Percentiles rank a stretch among this genome's conserved stretches.
phyloP scores from a whole-genome alignment of 2,797 vertebrate species.

The Meda fulgida region DNA sequence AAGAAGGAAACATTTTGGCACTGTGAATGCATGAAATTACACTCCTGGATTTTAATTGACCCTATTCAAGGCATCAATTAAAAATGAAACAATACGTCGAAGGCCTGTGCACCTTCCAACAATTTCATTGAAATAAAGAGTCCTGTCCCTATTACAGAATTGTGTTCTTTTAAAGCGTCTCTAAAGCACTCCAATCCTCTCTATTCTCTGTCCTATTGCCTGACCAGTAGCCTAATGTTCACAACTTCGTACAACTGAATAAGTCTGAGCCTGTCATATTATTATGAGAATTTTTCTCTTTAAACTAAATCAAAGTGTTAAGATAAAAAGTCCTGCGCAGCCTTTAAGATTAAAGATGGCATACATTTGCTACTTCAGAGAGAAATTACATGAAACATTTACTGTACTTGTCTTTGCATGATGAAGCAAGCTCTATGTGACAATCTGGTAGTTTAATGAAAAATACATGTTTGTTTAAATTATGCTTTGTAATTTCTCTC shows the following conservation, averaged over 20 bases:
- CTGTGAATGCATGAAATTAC: slow-evolving; percentile 77
- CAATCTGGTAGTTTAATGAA: slow-evolving; percentile 67
- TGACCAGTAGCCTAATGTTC: slow-evolving; percentile 47
- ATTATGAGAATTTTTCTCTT: slow-evolving; percentile 44
- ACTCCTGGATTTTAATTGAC: slow-evolving; percentile 79
- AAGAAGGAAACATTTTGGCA: slow-evolving; percentile 73
- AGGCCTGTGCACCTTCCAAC: slow-evolving; percentile 73
- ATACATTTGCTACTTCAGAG: slow-evolving; percentile 62
- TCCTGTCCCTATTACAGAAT: slow-evolving; percentile 66
- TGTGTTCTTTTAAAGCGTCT: slow-evolving; percentile 63
- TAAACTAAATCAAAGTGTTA: slow-evolving; percentile 36
- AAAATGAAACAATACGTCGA: slow-evolving; percentile 69
- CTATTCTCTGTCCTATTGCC: slow-evolving; percentile 54
- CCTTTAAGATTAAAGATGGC: slow-evolving; percentile 61
- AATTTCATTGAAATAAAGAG: slow-evolving; percentile 70
- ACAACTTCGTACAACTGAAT: slow-evolving; percentile 43
- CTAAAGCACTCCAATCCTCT: slow-evolving; percentile 67
- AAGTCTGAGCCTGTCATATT: slow-evolving; percentile 50
- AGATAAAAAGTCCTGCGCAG: slow-evolving; percentile 34
- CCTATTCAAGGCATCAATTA: slow-evolving; percentile 81
- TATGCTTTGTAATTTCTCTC: slow-evolving; percentile 44
- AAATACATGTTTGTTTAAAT: slow-evolving; percentile 72
- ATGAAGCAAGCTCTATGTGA: slow-evolving; percentile 58
- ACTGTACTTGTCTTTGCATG: slow-evolving; percentile 63
- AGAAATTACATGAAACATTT: slow-evolving; percentile 65